phyloP scores from a whole-genome alignment of 2,113 vertebrate species.

The Prochilodus magdalenae region DNA sequence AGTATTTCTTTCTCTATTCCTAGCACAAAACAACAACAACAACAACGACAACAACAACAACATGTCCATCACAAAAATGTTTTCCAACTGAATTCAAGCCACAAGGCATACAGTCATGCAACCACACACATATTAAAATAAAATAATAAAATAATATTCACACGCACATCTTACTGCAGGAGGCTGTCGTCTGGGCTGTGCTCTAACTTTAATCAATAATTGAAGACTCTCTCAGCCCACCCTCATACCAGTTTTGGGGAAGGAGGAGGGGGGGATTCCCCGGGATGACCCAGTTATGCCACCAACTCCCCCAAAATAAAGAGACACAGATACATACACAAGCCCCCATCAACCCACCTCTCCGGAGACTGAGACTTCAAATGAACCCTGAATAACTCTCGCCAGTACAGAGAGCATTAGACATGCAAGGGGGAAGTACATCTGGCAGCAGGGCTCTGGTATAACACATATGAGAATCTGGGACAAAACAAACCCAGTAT shows the following conservation, averaged over 20 bases:
- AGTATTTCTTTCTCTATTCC: too few species aligned
- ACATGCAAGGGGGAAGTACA: not conserved
- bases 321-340: not conserved
- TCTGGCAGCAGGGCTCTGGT: not conserved
- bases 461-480: not conserved
- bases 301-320: conserved; percentile 35
- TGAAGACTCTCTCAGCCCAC: conserved; percentile 51
- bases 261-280: conserved; percentile 25
- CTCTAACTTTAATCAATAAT: conserved; percentile 64
- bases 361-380: conserved; percentile 16
- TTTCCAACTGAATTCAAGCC: not conserved
- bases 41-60: too few species aligned
- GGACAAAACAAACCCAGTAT: not conserved
- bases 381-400: conserved; percentile 24
- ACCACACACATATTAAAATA: too few species aligned
- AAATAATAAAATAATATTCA: not conserved
- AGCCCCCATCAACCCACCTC: not conserved
- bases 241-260: conserved; percentile 55
- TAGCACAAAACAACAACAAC: too few species aligned
- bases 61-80: not conserved
- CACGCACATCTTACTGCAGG: not conserved
- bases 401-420: not conserved
- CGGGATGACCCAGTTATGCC: conserved; percentile 68
- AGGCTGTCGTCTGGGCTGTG: conserved; percentile 28
- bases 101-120: not conserved